These are phyloP conservation scores for Patella pellucida DNA, from an alignment of 2,888 invertebrate genomes.

Conservation along the genomic window DNA sequence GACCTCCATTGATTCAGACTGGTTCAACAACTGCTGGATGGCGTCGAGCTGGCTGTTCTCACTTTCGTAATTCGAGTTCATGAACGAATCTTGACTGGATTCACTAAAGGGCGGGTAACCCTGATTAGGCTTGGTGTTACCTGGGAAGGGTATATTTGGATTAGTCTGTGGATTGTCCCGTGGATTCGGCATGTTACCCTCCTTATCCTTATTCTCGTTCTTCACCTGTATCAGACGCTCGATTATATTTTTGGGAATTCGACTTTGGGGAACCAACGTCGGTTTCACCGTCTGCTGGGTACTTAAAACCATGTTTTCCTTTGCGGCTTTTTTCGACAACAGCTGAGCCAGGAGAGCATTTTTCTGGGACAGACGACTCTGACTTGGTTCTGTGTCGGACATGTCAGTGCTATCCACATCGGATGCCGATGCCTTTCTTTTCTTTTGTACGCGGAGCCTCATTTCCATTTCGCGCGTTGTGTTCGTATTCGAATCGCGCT, in stretches of 20 bases:
- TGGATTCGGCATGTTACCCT: conserved; percentile 44
- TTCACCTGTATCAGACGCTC: conserved; percentile 46
- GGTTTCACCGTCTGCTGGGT: conserved; percentile 55
- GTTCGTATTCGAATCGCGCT: conserved; percentile 41
- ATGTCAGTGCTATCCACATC: conserved; percentile 52
- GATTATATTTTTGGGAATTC: conserved; percentile 64
- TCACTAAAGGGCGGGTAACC: background rate
- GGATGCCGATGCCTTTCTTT: conserved; percentile 48
- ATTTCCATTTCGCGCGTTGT: conserved; percentile 35
- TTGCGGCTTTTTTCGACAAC: conserved; percentile 54
- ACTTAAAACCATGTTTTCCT: conserved; percentile 58
- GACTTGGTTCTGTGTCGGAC: conserved; percentile 36
- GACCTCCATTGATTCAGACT: conserved; percentile 39
- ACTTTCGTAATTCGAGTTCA: conserved; percentile 20
- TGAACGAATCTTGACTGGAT: conserved; percentile 21
- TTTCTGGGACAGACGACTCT: conserved; percentile 50
- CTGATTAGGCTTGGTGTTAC: conserved; percentile 39
- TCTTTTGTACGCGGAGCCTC: conserved; percentile 38
- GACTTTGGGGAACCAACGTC: conserved; percentile 75
- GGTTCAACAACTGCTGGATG: conserved; percentile 44
- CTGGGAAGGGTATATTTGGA: conserved; percentile 48
- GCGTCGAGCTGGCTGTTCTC: conserved; percentile 30
- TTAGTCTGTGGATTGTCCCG: conserved; percentile 46
- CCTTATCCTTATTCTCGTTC: conserved; percentile 8
- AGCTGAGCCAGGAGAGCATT: conserved; percentile 65